phyloP scores from a whole-genome alignment of 2,113 vertebrate species.

The Eolophus roseicapilla region DNA sequence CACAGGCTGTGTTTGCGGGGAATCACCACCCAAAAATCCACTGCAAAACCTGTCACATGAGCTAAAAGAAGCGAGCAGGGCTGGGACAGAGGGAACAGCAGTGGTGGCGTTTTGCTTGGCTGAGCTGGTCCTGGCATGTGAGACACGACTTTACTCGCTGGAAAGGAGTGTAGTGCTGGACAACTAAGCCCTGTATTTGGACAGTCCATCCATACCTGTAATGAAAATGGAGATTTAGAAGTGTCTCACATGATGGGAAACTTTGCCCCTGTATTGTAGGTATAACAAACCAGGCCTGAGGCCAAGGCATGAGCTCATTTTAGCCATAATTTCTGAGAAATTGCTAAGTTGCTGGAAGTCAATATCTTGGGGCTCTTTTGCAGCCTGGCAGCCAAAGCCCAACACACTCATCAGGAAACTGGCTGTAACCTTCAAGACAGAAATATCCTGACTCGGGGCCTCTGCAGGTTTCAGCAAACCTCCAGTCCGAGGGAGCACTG shows the following conservation, averaged over 20 bases:
- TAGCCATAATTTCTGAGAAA: slow-evolving; percentile 15
- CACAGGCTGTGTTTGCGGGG: fast-evolving
- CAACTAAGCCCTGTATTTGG: neutral
- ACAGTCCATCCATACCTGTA: neutral
- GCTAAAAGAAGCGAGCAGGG: neutral
- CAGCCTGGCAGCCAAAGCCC: neutral
- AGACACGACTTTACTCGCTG: neutral
- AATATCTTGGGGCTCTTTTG: neutral
- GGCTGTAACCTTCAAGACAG: slow-evolving; percentile 26
- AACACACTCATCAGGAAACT: neutral
- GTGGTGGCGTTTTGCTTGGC: neutral
- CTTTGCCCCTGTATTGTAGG: neutral
- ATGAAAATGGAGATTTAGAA: slow-evolving; percentile 8
- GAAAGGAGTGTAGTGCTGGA: neutral
- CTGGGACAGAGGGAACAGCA: neutral
- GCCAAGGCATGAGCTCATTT: slow-evolving; percentile 46
- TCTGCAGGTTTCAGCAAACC: neutral
- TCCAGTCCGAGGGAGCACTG: neutral
- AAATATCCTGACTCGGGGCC: neutral
- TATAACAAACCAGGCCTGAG: neutral
- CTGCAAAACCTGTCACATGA: neutral
- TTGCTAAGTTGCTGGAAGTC: slow-evolving; percentile 49
- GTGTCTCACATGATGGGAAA: neutral
- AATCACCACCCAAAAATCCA: neutral
- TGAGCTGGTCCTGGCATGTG: neutral